Percentiles rank a stretch among this genome's conserved stretches.
These are phyloP conservation scores for Deilephila elpenor DNA, from an alignment of 2,888 invertebrate genomes.

Conservation along the genomic window DNA sequence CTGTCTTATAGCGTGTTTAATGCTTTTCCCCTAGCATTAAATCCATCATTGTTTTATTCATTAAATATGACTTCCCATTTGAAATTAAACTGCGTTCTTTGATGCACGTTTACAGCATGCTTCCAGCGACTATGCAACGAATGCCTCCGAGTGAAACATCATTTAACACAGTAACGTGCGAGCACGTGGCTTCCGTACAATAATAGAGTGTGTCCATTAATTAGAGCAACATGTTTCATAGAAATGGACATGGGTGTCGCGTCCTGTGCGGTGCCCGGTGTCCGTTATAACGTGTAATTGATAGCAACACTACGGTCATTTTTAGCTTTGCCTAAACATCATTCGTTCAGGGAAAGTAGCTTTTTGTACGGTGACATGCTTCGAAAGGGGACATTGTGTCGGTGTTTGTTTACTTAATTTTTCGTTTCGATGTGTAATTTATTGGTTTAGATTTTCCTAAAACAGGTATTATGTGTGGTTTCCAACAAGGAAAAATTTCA, in stretches of 20 bases:
- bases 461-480: too few species aligned
- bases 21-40: too few species aligned
- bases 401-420: neutral
- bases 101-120: neutral
- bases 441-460: too few species aligned
- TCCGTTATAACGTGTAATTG: constrained; percentile 54
- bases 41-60: too few species aligned
- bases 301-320: constrained; percentile 53
- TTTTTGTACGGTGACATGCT: constrained; percentile 41
- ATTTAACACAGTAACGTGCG: constrained; percentile 41
- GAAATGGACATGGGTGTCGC: constrained; percentile 71
- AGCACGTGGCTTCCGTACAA: constrained; percentile 61
- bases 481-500: too few species aligned
- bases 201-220: constrained; percentile 77
- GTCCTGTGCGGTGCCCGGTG: constrained; percentile 45
- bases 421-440: neutral
- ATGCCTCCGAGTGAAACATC: constrained; percentile 4
- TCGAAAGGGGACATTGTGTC: constrained; percentile 35
- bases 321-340: constrained; percentile 57
- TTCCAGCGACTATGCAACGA: neutral
- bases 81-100: neutral
- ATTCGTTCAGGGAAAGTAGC: constrained; percentile 39
- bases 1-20: too few species aligned
- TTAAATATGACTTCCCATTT: neutral
- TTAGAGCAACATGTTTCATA: constrained; percentile 77